phyloP scores from a whole-genome alignment of 2,888 invertebrate species.

The Portevinia maculata region DNA sequence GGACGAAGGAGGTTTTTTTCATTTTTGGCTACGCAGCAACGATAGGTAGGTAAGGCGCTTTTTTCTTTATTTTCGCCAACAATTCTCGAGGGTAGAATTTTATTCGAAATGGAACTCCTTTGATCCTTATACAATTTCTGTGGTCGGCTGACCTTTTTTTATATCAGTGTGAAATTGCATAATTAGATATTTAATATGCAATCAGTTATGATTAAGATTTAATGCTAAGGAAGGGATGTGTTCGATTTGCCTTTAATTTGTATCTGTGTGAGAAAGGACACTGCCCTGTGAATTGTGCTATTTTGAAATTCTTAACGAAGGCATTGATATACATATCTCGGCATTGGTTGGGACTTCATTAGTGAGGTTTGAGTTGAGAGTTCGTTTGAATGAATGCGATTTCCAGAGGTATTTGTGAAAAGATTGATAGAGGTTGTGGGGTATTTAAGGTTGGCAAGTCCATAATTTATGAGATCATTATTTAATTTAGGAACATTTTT shows the following conservation, averaged over 20 bases:
- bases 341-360: conserved; percentile 1
- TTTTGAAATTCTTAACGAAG: conserved; percentile 61
- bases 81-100: neutral
- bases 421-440: conserved; percentile 61
- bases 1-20: conserved; percentile 5
- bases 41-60: neutral
- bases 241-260: conserved; percentile 42
- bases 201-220: conserved; percentile 57
- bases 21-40: conserved; percentile 6
- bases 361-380: neutral
- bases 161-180: conserved; percentile 28
- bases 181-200: conserved; percentile 65
- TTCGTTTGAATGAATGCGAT: conserved; percentile 36
- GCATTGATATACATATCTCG: conserved; percentile 1
- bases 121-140: conserved; percentile 23
- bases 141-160: conserved; percentile 30
- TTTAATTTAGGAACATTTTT: conserved; percentile 67
- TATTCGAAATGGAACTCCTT: conserved; percentile 6
- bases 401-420: conserved; percentile 57
- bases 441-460: conserved; percentile 40
- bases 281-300: conserved; percentile 20
- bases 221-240: conserved; percentile 35
- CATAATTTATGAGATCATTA: conserved; percentile 69
- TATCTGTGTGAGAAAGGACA: conserved; percentile 23
- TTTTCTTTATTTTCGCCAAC: conserved; percentile 10